Percentiles rank a stretch among this genome's conserved stretches.
Evolutionary conservation across 2,113 vertebrate species (phyloP).

Genomic region (Illadopsis cleaveri): DNA sequence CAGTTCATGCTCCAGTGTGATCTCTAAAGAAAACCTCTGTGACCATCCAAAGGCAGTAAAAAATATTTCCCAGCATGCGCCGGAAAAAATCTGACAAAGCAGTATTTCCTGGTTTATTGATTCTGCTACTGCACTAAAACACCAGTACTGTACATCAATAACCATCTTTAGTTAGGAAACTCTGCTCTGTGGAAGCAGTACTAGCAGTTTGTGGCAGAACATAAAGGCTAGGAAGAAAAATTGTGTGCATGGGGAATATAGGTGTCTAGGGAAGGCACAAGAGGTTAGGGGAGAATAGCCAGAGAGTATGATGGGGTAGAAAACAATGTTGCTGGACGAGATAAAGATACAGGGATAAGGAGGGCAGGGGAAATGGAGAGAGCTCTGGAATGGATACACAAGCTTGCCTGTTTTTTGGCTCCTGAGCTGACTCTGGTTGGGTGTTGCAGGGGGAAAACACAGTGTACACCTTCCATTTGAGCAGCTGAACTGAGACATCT

Average conservation of each 20-base stretch:
- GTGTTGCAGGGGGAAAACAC: background rate
- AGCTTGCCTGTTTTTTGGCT: background rate
- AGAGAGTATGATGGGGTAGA: conserved; percentile 63
- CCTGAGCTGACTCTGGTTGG: background rate
- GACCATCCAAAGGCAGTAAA: conserved; percentile 75
- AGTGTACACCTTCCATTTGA: background rate
- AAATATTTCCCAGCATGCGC: conserved; percentile 75
- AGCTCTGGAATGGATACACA: background rate
- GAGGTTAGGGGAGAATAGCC: conserved; percentile 75
- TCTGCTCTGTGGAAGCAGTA: conserved; percentile 71
- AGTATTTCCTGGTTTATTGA: conserved; percentile 86
- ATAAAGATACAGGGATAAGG: conserved; percentile 65
- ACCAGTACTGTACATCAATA: conserved; percentile 82
- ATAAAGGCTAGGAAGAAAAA: conserved; percentile 80
- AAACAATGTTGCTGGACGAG: conserved; percentile 64
- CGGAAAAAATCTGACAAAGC: conserved; percentile 80
- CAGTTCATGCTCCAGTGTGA: conserved; percentile 19
- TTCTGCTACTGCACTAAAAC: conserved; percentile 82
- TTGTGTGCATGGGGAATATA: conserved; percentile 79
- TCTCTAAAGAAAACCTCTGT: conserved; percentile 69
- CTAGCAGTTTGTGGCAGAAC: conserved; percentile 76
- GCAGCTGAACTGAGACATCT: background rate
- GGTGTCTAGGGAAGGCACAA: conserved; percentile 70
- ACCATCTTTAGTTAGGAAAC: conserved; percentile 85
- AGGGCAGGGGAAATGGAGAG: conserved; percentile 14